Evolutionary conservation across 2,888 invertebrate species (phyloP).

Genomic region (Volucella bombylans): DNA sequence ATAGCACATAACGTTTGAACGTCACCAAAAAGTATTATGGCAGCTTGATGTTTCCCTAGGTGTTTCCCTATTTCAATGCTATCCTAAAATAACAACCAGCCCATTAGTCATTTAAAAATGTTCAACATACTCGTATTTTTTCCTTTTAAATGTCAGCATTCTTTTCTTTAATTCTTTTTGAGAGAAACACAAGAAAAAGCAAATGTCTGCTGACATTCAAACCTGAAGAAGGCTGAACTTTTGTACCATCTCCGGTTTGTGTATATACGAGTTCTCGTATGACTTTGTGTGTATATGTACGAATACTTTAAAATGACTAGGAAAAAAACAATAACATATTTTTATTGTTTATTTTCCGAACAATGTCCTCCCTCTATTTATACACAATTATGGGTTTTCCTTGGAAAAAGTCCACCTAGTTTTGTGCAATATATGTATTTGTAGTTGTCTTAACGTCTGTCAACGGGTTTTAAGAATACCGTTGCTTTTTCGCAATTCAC

Average conservation of each 20-base stretch:
- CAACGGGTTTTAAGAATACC: slow-evolving; percentile 52
- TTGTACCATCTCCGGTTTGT: slow-evolving; percentile 17
- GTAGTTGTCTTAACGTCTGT: slow-evolving; percentile 43
- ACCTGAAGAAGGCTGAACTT: slow-evolving; percentile 19
- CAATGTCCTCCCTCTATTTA: slow-evolving; percentile 39
- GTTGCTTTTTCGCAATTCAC: slow-evolving; percentile 44
- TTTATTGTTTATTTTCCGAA: slow-evolving; percentile 2
- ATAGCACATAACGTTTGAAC: not conserved
- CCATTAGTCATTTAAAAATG: slow-evolving; percentile 12
- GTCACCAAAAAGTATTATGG: not conserved
- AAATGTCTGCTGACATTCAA: slow-evolving; percentile 54
- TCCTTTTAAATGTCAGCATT: slow-evolving; percentile 9
- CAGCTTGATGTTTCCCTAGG: not conserved
- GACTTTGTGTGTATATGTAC: no score
- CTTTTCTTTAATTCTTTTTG: slow-evolving; percentile 5
- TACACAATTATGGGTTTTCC: slow-evolving; percentile 34
- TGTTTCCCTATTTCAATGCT: not conserved
- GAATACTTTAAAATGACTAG: slow-evolving; percentile 8
- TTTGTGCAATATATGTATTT: no score
- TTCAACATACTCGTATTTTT: slow-evolving; percentile 1
- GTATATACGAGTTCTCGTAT: not conserved
- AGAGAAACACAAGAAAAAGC: slow-evolving; percentile 23
- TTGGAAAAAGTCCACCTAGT: slow-evolving; percentile 31
- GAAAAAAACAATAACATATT: slow-evolving; percentile 8
- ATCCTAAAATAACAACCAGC: not conserved